Base-by-base conservation (phyloP, 2,888 invertebrate genomes). In the Dicroscelio sp. region DNA sequence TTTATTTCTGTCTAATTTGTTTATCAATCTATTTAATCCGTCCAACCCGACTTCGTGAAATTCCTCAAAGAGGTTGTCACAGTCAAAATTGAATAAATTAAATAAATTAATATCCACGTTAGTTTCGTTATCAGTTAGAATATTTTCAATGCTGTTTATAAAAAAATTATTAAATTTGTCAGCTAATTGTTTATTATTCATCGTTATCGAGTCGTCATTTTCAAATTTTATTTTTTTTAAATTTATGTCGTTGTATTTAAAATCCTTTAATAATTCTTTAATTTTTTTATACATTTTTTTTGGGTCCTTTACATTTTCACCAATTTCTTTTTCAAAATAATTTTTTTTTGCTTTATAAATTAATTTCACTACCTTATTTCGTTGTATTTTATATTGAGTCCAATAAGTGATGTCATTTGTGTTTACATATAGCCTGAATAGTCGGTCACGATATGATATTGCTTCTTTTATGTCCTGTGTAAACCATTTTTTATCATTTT, bases 151-250 rank as follows among this genome's bases (percentile, higher is more conserved):
- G 20, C 69, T 80, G 23, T 69, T 69, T n/a, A 73, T 63, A 55
- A 85, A 85, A 73, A 35, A 85, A 20, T 52, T 14, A 48, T 83
- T 83, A 67, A 80, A 80, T 31, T 80, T 80, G 33, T 80, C 52
- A 17, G 80, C 33, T 67, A 80, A 52, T 27, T 73, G 23, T 83
- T 71, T 83, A 31, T 71, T 31, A 83, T 60, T 52, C 23, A 52
- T 17, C 10, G n/a, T 17, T 60, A n/a, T 43, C n/a, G 43, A 2
- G 4, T 33, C 38, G 10, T 67, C 33, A 35, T 65, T 23, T 23
- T 79, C 67, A 63, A 75, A 75, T 55, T 2, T 55, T 20, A 75
- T 75, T 30, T 75, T 75, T 31, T 75, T 75, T 31, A 52, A 75
- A 55, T 52, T 75, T 31, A 75, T 52, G 2, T 69, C 35, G 10